Conservation (phyloP, 2,888 invertebrate genomes). For the Melikaiella ostensackeni region DNA sequence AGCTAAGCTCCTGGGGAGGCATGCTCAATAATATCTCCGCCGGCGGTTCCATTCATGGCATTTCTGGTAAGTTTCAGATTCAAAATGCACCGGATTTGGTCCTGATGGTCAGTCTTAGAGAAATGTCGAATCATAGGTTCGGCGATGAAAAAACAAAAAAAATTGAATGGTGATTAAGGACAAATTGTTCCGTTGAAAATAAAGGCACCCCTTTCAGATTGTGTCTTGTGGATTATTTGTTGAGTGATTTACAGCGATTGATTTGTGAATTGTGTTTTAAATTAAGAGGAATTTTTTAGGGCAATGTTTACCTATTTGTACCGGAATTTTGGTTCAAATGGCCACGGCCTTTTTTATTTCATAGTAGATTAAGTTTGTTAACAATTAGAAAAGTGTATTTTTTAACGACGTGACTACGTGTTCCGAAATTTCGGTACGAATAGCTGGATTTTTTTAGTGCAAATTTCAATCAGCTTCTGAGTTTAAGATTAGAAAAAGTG, state of each 20-base stretch:
- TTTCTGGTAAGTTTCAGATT: conserved; percentile 70
- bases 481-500: no score
- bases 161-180: background rate
- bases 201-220: background rate
- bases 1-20: conserved; percentile 74
- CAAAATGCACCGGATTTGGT: conserved; percentile 12
- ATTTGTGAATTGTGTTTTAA: conserved; percentile 13
- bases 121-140: background rate
- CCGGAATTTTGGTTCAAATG: no score
- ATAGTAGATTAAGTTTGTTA: no score
- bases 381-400: no score
- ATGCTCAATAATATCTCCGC: conserved; percentile 77
- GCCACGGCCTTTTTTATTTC: no score
- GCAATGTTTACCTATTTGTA: background rate
- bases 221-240: conserved; percentile 1
- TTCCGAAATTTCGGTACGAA: no score
- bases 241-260: background rate
- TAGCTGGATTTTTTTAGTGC: no score
- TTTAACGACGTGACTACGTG: no score
- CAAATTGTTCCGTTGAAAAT: background rate
- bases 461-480: no score
- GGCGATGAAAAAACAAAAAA: background rate
- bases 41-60: conserved; percentile 75
- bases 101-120: background rate
- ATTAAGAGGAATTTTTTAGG: background rate